Evolutionary conservation across 2,888 invertebrate species (phyloP).

Genomic region (Caradrina kadenii): DNA sequence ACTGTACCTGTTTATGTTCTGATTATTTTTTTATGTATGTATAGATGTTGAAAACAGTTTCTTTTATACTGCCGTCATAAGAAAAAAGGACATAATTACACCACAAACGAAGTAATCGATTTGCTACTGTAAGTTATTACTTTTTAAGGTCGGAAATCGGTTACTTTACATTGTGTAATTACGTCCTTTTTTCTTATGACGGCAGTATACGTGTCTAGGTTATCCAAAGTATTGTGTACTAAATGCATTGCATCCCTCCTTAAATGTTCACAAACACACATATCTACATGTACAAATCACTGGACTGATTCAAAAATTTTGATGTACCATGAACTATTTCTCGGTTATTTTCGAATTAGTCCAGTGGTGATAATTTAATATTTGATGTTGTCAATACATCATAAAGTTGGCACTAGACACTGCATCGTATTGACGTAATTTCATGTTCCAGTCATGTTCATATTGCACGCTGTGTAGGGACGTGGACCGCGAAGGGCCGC

Average conservation of each 20-base stretch:
- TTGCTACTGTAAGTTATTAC: too few relatives aligned
- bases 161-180: too few relatives aligned
- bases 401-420: constrained; percentile 36
- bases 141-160: too few relatives aligned
- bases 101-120: too few relatives aligned
- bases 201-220: constrained; percentile 28
- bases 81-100: too few relatives aligned
- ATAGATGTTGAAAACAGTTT: constrained; percentile 21
- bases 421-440: constrained; percentile 51
- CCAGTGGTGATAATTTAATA: constrained; percentile 22
- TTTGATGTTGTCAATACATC: constrained; percentile 44
- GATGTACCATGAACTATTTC: constrained; percentile 24
- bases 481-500: constrained; percentile 81
- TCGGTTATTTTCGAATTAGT: constrained; percentile 42
- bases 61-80: too few relatives aligned
- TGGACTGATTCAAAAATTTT: constrained; percentile 29
- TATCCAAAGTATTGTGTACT: constrained; percentile 28
- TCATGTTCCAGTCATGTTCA: constrained; percentile 57
- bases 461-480: constrained; percentile 77
- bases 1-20: constrained; percentile 31
- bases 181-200: too few relatives aligned
- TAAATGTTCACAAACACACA: constrained; percentile 37
- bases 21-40: constrained; percentile 20
- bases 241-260: constrained; percentile 56
- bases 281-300: constrained; percentile 10